Conservation (phyloP, 2,113 vertebrate species). For the Trochalopteron elliotii region DNA sequence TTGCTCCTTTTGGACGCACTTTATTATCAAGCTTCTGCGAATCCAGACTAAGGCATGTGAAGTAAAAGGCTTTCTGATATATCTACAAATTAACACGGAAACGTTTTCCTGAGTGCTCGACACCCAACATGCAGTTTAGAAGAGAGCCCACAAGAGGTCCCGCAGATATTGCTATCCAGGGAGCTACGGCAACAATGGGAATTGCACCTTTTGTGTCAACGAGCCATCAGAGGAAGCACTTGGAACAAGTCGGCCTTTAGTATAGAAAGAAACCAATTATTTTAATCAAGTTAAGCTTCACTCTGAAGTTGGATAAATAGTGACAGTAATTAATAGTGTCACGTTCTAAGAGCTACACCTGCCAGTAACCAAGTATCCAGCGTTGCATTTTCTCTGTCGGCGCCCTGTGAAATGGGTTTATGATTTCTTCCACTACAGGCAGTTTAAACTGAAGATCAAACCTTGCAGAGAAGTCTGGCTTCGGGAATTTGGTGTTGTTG, state of each 20-base stretch:
- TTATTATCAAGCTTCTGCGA: background rate
- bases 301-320: background rate
- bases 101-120: background rate
- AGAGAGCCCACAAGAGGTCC: constrained; percentile 30
- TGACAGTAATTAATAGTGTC: background rate
- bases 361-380: background rate
- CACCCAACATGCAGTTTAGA: background rate
- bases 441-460: background rate
- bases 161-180: rapidly evolving
- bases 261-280: background rate
- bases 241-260: background rate
- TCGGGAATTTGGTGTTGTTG: background rate
- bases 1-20: background rate
- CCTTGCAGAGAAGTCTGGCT: background rate
- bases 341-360: background rate
- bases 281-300: background rate
- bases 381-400: background rate
- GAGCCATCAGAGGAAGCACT: background rate
- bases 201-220: rapidly evolving
- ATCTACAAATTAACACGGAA: rapidly evolving
- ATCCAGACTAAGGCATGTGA: background rate
- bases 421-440: background rate
- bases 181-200: background rate
- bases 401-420: background rate
- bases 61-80: background rate